A percentile compares a stretch with the other conserved stretches of the same genome.
phyloP scores from a whole-genome alignment of 1,140 invertebrate genomes.

The Schlechtendalia chinensis region DNA sequence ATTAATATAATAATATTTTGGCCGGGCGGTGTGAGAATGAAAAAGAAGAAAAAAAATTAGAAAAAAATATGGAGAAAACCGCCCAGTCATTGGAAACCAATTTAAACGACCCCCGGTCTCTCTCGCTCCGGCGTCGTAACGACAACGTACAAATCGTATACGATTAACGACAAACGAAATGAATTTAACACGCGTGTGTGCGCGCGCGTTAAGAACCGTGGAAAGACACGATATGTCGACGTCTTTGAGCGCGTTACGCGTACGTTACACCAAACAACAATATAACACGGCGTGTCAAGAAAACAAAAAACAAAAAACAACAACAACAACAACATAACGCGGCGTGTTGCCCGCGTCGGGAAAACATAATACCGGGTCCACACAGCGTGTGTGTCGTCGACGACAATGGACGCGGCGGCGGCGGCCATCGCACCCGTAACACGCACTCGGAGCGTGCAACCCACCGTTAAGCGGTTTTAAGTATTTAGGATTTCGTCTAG shows the following conservation, averaged over 20 bases:
- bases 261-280: slow-evolving; percentile 4
- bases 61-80: slow-evolving; percentile 19
- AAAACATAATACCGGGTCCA: no score
- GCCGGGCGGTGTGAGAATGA: slow-evolving; percentile 17
- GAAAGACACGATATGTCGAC: not conserved
- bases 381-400: slow-evolving; percentile 10
- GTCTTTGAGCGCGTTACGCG: not conserved
- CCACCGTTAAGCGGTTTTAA: no score
- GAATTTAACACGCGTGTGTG: not conserved
- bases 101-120: slow-evolving; percentile 4
- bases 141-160: slow-evolving; percentile 22
- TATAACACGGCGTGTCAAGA: slow-evolving; percentile 9
- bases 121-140: not conserved
- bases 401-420: slow-evolving; percentile 21
- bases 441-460: no score
- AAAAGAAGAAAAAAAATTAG: not conserved
- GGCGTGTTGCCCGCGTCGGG: no score
- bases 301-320: no score
- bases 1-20: not conserved
- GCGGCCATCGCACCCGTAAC: not conserved
- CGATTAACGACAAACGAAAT: not conserved
- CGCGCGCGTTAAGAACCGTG: slow-evolving; percentile 14
- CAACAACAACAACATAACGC: not conserved
- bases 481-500: no score
- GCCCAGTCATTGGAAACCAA: slow-evolving; percentile 41